Percentiles rank a stretch among this genome's conserved stretches.
These are phyloP conservation scores for Alca torda DNA, from an alignment of 2,797 vertebrate species.

Conservation along the genomic window DNA sequence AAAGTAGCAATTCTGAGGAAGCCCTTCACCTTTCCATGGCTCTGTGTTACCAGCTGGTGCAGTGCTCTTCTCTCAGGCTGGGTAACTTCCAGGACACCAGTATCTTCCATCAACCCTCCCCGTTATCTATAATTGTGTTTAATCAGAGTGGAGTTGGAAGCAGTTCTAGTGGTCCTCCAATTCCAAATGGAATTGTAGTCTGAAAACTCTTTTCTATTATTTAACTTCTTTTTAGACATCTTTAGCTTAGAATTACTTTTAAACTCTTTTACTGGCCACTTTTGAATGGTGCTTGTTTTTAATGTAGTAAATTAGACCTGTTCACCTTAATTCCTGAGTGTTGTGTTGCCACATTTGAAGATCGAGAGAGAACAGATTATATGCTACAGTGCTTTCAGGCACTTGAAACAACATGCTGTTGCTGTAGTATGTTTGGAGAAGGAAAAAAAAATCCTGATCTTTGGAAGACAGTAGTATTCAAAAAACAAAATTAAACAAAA, in stretches of 20 bases:
- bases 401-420: background rate
- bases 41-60: background rate
- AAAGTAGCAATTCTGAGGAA: background rate
- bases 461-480: background rate
- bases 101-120: background rate
- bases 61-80: background rate
- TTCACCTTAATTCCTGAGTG: background rate
- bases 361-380: background rate
- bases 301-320: background rate
- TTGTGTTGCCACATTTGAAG: background rate
- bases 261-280: background rate
- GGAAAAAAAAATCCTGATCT: background rate
- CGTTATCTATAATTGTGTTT: background rate
- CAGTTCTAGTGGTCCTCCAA: background rate
- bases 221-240: background rate
- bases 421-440: background rate
- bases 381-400: too few species aligned
- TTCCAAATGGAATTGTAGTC: background rate
- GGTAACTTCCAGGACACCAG: background rate
- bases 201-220: background rate
- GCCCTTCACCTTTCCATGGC: background rate
- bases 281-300: background rate
- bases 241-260: background rate
- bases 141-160: background rate
- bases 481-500: background rate